These are phyloP conservation scores for Drosophila novamexicana DNA, from an alignment of 1,140 invertebrate genomes.

Conservation along the genomic window DNA sequence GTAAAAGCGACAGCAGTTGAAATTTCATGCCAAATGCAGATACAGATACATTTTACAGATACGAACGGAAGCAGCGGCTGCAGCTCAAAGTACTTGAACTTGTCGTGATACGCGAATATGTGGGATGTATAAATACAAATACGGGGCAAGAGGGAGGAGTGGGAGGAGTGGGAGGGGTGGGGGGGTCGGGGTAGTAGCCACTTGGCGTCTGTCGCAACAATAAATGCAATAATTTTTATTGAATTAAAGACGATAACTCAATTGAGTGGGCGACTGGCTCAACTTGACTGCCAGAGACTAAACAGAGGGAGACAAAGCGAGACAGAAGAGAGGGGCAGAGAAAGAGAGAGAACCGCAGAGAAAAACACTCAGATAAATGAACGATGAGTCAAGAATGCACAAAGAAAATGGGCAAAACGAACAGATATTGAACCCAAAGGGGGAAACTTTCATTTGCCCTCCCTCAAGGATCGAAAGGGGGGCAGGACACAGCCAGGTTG, in stretches of 20 bases:
- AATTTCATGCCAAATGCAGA: constrained; percentile 63
- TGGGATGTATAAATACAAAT: constrained; percentile 21
- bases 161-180: background rate
- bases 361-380: constrained; percentile 33
- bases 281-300: constrained; percentile 22
- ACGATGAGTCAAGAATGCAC: constrained; percentile 29
- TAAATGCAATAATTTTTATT: constrained; percentile 69
- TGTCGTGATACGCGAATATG: constrained; percentile 50
- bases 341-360: background rate
- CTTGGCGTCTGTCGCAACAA: constrained; percentile 57
- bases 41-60: constrained; percentile 24
- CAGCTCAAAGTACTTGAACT: constrained; percentile 27
- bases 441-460: background rate
- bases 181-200: constrained; percentile 10
- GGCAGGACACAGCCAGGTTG: background rate
- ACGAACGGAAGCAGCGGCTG: constrained; percentile 20
- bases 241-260: constrained; percentile 74
- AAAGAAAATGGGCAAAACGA: constrained; percentile 27
- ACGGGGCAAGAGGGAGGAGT: background rate
- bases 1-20: constrained; percentile 47
- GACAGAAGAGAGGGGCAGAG: background rate
- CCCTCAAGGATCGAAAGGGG: background rate
- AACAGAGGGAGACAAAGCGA: background rate
- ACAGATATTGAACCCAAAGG: constrained; percentile 25
- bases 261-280: constrained; percentile 57